Base-by-base conservation (phyloP, 2,888 invertebrate genomes). In the Latrodectus hesperus region DNA sequence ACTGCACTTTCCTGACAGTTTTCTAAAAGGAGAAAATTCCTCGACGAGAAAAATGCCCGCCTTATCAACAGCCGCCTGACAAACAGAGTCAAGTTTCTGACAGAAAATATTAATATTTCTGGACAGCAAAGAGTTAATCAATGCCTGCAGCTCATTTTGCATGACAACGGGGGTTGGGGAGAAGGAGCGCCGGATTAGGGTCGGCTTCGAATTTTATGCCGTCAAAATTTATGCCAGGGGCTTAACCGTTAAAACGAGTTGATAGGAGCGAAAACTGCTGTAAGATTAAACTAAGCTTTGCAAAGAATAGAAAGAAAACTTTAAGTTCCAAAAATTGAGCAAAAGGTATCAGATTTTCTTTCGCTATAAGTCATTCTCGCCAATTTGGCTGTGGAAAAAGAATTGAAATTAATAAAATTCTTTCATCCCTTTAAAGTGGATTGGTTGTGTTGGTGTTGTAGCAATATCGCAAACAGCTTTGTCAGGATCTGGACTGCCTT, bases 91-190 rank as follows among this genome's bases (percentile, higher is more conserved):
- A 60, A 60, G 60, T 60, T 60, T 60, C 60, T 60, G 60, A 60
- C 60, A 60, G 60, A 60, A 60, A 9, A 51, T 76, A 76, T 76
- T 76, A 76, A 76, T 76, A 76, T 17, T 64, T 76, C 51, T 17
- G 12, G 51, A 49, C 75, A 6, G 65, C 22, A 1, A 11, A n/a
- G 75, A 51, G 75, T 76, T 76, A 76, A 76, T 76, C 75, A 76
- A 76, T 17, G 75, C 55, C 74, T 55, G 64, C 10, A 11, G 64
- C 65, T 76, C 65, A 76, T 64, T 76, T 76, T 76, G 65, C 75
- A 65, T 22, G 75, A 76, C 75, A 55, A 26, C 5, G 65, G 65
- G 60, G 12, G 60, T 60, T 60, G 12, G 75, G 49, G 16, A 10
- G 55, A 74, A 55, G 16, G 6, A 12, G n/a, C 12, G 60, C 60